phyloP scores from a whole-genome alignment of 2,888 invertebrate genomes.

The Chalcis sispes region DNA sequence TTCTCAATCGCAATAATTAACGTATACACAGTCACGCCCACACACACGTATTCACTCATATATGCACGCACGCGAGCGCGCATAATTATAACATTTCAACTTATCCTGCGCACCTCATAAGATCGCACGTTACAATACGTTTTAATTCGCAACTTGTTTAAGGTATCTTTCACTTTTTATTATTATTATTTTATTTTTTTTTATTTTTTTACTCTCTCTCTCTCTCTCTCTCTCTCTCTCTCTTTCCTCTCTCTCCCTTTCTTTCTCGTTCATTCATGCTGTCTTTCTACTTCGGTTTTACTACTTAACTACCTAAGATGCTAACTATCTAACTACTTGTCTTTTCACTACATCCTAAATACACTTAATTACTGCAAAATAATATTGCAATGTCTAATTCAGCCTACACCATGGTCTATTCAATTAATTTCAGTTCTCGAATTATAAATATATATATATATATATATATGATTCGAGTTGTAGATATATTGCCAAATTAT shows the following conservation, averaged over 20 bases:
- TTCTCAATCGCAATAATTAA: constrained; percentile 54
- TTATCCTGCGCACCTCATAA: constrained; percentile 48
- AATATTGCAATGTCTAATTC: constrained; percentile 55
- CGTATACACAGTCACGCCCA: constrained; percentile 55
- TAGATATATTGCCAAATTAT: too few species aligned
- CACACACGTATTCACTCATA: constrained; percentile 49
- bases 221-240: constrained; percentile 9
- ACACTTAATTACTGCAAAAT: constrained; percentile 57
- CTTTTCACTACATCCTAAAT: constrained; percentile 49
- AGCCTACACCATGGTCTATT: constrained; percentile 49
- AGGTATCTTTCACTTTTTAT: constrained; percentile 50
- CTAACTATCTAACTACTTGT: constrained; percentile 55
- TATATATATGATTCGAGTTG: constrained; percentile 19
- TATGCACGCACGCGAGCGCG: constrained; percentile 47
- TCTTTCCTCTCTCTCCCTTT: constrained; percentile 31
- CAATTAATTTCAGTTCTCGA: constrained; percentile 43
- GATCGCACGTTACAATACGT: constrained; percentile 45
- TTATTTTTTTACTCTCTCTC: constrained; percentile 12
- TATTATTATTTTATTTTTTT: constrained; percentile 33
- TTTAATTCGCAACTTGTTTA: constrained; percentile 48
- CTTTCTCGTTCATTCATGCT: constrained; percentile 21
- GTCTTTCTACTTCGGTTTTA: constrained; percentile 35
- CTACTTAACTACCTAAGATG: constrained; percentile 49
- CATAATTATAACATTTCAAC: constrained; percentile 49
- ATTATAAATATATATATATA: constrained; percentile 37